Base-by-base conservation (phyloP, 1,140 invertebrate species). In the Achroia grisella region DNA sequence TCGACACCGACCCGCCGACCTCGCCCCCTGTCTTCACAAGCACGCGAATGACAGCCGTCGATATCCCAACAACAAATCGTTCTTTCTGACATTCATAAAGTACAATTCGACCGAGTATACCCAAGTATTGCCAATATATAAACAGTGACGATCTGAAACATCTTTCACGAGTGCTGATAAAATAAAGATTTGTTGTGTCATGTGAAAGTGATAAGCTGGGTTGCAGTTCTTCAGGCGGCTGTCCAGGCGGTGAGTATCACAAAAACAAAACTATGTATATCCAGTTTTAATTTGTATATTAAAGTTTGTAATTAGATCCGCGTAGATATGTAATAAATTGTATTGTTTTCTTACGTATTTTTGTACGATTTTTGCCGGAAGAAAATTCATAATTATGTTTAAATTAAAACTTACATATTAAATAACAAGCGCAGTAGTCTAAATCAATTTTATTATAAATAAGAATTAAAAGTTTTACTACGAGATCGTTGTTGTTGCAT, bases 221-320 rank as follows among this genome's bases (percentile, higher is more conserved):
- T 58, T 65, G 69, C 56, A 70, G 57, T 52, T 62, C 58, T 48
- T 64, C 58, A 55, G 74, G 72, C 64, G 60, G 76, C 69, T 75
- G 74, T 73, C 50, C 58, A 64, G 60, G 73, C 53, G 74, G 77
- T 81, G 64, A 78, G 76, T 56, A 36, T 44, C 50, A 42, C n/a
- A 10, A 37, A 37, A 14, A 35, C 17, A 9, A 35, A 34, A 34
- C 13, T 14, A 11, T 14, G 10, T 11, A 4, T 14, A n/a, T n/a
- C n/a, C n/a, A n/a, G n/a, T n/a, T n/a, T n/a, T n/a, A n/a, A n/a
- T n/a, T n/a, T n/a, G n/a, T n/a, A n/a, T n/a, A n/a, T n/a, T n/a
- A n/a, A n/a, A n/a, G n/a, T n/a, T n/a, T n/a, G n/a, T n/a, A n/a
- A n/a, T n/a, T n/a, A n/a, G n/a, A n/a, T n/a, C n/a, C n/a, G n/a